Evolutionary conservation across 2,888 invertebrate species (phyloP).

Genomic region (Phrixothrix hirtus): DNA sequence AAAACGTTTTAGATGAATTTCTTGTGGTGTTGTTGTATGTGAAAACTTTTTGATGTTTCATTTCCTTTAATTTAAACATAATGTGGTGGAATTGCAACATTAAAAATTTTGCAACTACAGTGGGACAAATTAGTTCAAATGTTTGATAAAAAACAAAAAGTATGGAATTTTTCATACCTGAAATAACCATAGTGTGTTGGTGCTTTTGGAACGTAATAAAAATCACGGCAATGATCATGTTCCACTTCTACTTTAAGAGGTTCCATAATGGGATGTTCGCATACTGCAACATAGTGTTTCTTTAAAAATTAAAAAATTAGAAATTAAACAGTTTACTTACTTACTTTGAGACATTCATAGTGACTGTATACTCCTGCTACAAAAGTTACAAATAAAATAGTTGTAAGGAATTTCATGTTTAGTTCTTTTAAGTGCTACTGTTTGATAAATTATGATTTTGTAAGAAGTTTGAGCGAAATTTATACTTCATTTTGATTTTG

Average conservation of each 20-base stretch:
- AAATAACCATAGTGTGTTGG: not conserved
- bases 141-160: no score
- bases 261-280: not conserved
- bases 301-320: not conserved
- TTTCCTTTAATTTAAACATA: no score
- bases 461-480: no score
- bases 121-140: no score
- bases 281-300: not conserved
- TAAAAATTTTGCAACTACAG: no score
- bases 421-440: no score
- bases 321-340: slow-evolving; percentile 25
- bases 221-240: no score
- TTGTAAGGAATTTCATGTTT: slow-evolving; percentile 37
- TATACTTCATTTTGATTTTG: no score
- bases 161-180: not conserved
- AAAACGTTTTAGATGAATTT: slow-evolving; percentile 2
- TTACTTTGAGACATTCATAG: slow-evolving; percentile 52
- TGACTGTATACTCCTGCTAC: slow-evolving; percentile 39
- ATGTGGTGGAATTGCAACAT: no score
- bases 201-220: not conserved
- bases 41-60: no score
- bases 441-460: no score
- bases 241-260: not conserved
- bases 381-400: slow-evolving; percentile 32
- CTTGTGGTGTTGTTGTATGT: not conserved